Evolutionary conservation across 2,113 vertebrate genomes (phyloP).

Genomic region (Lycaon pictus): DNA sequence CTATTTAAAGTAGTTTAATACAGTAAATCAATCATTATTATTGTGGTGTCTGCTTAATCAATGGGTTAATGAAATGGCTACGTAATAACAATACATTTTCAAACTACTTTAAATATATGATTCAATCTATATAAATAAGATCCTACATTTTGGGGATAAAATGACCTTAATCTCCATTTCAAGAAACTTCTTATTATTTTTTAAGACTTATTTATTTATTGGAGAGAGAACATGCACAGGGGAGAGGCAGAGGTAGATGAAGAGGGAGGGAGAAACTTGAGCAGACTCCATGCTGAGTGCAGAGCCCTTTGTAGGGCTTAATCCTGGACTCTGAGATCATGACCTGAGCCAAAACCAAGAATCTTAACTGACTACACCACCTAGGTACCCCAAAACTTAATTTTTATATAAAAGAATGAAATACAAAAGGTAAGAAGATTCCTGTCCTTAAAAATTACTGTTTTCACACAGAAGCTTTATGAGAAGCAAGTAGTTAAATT

Average conservation of each 20-base stretch:
- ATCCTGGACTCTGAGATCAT: too few relatives aligned
- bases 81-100: not conserved
- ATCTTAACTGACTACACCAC: too few relatives aligned
- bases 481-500: not conserved
- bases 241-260: not conserved
- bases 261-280: too few relatives aligned
- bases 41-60: not conserved
- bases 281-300: too few relatives aligned
- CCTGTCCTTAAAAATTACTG: not conserved
- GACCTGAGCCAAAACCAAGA: too few relatives aligned
- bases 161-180: slow-evolving; percentile 9
- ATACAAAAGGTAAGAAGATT: not conserved
- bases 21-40: slow-evolving; percentile 35
- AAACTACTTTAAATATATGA: slow-evolving; percentile 3
- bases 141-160: slow-evolving; percentile 39
- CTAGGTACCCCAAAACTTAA: not conserved
- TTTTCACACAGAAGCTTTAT: not conserved
- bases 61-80: not conserved
- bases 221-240: not conserved
- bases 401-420: slow-evolving; percentile 48
- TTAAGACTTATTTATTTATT: not conserved
- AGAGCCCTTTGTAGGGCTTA: too few relatives aligned
- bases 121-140: not conserved
- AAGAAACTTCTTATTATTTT: not conserved
- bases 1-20: not conserved